Evolutionary conservation across 2,888 invertebrate species (phyloP).

Genomic region (Ischnura elegans): DNA sequence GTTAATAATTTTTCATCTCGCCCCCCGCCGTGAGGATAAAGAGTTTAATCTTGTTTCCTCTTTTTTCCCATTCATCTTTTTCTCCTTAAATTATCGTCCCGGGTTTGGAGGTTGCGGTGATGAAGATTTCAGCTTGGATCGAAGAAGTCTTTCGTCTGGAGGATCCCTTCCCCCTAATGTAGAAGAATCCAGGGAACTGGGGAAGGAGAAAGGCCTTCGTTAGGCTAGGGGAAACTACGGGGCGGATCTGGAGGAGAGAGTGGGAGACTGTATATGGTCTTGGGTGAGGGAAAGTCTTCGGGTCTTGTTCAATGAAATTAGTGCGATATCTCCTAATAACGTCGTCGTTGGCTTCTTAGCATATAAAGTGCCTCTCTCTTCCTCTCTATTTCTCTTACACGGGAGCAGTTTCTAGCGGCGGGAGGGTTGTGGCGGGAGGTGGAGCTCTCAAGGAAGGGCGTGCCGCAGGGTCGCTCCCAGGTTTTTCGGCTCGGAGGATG

Average conservation of each 20-base stretch:
- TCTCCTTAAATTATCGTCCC: background rate
- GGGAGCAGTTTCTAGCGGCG: background rate
- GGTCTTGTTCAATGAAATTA: conserved; percentile 34
- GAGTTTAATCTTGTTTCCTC: background rate
- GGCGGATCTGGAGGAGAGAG: background rate
- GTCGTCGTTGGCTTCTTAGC: conserved; percentile 45
- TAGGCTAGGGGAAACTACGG: background rate
- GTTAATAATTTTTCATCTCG: background rate
- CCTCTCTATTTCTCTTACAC: conserved; percentile 1
- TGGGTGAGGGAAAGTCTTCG: background rate
- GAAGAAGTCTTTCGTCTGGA: background rate
- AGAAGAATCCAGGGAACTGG: background rate
- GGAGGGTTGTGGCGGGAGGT: background rate
- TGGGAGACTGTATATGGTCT: background rate
- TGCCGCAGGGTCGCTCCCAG: no score
- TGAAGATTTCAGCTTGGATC: background rate
- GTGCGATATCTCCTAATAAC: conserved; percentile 52
- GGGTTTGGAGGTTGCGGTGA: background rate
- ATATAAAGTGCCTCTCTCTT: conserved; percentile 55
- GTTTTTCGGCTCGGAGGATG: no score
- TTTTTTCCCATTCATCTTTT: background rate
- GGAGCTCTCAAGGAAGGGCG: background rate
- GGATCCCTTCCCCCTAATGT: background rate
- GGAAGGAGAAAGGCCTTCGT: no score
- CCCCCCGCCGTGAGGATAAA: background rate